These are phyloP conservation scores for Stratiolaelaps scimitus DNA, from an alignment of 1,140 invertebrate species.

Conservation along the genomic window DNA sequence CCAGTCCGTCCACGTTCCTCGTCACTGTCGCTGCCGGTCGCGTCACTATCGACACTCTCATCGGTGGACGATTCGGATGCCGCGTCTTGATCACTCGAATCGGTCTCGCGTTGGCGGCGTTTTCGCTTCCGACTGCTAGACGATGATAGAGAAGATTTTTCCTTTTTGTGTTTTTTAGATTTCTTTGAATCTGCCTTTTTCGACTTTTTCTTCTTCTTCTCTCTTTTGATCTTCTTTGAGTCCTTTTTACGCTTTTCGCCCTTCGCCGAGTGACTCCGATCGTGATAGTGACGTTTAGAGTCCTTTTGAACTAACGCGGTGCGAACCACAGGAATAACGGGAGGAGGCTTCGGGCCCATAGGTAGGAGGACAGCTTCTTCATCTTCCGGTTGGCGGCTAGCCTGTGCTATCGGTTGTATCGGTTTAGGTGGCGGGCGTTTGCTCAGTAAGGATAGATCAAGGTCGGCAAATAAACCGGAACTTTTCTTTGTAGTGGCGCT, in stretches of 20 bases:
- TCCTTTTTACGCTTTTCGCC: not conserved
- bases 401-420: not conserved
- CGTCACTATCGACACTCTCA: no score
- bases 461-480: constrained; percentile 9
- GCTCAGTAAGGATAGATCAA: constrained; percentile 1
- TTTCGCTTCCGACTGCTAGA: not conserved
- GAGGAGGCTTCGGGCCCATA: constrained; percentile 21
- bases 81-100: no score
- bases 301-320: not conserved
- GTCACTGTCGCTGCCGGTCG: no score
- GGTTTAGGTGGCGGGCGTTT: constrained; percentile 20
- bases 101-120: no score
- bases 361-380: not conserved
- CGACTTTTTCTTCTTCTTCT: not conserved
- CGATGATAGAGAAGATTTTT: not conserved
- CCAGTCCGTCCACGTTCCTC: no score
- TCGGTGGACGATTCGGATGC: no score
- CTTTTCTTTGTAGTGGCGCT: not conserved
- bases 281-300: no score
- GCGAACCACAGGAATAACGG: not conserved
- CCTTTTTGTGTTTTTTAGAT: not conserved
- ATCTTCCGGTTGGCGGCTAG: not conserved
- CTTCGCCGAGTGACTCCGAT: no score
- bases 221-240: constrained; percentile 1
- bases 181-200: not conserved